Evolutionary conservation across 2,797 vertebrate genomes (phyloP).

Genomic region (Rachycentron canadum): DNA sequence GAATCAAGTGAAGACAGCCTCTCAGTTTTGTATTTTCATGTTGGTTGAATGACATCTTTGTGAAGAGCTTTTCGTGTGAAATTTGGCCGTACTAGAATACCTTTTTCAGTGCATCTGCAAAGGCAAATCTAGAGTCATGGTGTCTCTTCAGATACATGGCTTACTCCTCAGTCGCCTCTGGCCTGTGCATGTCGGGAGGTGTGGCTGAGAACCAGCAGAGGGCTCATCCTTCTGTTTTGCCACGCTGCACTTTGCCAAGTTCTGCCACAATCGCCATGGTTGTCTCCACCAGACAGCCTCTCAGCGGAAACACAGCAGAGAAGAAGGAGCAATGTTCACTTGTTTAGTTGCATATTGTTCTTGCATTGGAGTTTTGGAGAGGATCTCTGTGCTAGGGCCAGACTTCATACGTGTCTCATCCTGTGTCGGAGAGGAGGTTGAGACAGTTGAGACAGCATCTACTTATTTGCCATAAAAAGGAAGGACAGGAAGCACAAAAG

Average conservation of each 20-base stretch:
- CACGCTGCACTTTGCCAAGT: not conserved
- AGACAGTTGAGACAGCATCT: constrained; percentile 33
- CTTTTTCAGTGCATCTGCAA: constrained; percentile 28
- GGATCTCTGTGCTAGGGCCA: constrained; percentile 62
- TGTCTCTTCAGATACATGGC: constrained; percentile 49
- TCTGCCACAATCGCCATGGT: constrained; percentile 11
- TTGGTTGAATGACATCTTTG: constrained; percentile 74
- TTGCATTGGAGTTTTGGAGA: constrained; percentile 65
- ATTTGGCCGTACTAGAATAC: constrained; percentile 54
- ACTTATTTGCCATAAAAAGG: constrained; percentile 79
- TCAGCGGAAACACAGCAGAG: constrained; percentile 28
- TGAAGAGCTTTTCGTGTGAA: constrained; percentile 85
- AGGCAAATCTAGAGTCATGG: constrained; percentile 51
- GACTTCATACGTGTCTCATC: constrained; percentile 46
- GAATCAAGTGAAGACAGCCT: constrained; percentile 55
- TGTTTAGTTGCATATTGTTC: constrained; percentile 62
- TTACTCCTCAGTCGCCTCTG: constrained; percentile 53
- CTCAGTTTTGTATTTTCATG: constrained; percentile 62
- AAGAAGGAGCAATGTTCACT: constrained; percentile 59
- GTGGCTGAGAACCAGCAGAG: constrained; percentile 46
- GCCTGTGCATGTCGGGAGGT: constrained; percentile 42
- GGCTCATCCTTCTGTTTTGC: constrained; percentile 19
- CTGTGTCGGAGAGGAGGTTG: constrained; percentile 43
- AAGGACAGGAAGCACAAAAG: constrained; percentile 72
- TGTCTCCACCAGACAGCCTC: constrained; percentile 14